phyloP scores from a whole-genome alignment of 2,888 invertebrate species.

The Lasioglossum vierecki region DNA sequence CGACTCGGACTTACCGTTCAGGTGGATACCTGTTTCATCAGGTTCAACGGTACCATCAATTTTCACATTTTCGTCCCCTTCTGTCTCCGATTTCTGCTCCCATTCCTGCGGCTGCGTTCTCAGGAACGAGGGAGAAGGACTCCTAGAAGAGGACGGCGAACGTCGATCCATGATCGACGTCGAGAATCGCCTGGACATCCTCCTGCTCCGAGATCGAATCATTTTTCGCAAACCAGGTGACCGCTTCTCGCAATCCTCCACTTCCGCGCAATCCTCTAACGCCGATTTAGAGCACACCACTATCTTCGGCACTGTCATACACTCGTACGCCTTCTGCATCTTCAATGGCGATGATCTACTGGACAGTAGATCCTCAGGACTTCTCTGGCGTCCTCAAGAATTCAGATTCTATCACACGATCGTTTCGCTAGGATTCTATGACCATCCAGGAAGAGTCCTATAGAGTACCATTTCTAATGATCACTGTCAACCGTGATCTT shows the following conservation, averaged over 20 bases:
- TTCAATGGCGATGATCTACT: conserved; percentile 7
- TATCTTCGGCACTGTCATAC: conserved; percentile 79
- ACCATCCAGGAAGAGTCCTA: background rate
- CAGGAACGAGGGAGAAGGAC: conserved; percentile 75
- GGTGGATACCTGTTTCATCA: background rate
- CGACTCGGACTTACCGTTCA: background rate
- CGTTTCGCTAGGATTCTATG: background rate
- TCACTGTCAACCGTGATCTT: too few relatives aligned
- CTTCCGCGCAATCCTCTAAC: conserved; percentile 33
- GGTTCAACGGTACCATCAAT: background rate
- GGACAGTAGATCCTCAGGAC: background rate
- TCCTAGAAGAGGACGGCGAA: conserved; percentile 80
- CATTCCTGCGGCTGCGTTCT: conserved; percentile 5
- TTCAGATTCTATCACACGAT: too few relatives aligned
- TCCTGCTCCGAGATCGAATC: conserved; percentile 67
- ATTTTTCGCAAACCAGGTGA: conserved; percentile 66
- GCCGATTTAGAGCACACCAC: conserved; percentile 76
- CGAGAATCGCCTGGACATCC: conserved; percentile 72
- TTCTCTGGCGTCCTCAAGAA: background rate
- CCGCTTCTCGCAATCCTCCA: conserved; percentile 49
- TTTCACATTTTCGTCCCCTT: background rate
- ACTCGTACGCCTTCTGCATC: conserved; percentile 77
- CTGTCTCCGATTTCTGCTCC: rapidly evolving
- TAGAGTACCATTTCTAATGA: background rate
- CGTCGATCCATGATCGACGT: conserved; percentile 73